A percentile compares a stretch with the other conserved stretches of the same genome.
Conservation (phyloP, 2,888 invertebrate genomes). For the Panzeria rudis region DNA sequence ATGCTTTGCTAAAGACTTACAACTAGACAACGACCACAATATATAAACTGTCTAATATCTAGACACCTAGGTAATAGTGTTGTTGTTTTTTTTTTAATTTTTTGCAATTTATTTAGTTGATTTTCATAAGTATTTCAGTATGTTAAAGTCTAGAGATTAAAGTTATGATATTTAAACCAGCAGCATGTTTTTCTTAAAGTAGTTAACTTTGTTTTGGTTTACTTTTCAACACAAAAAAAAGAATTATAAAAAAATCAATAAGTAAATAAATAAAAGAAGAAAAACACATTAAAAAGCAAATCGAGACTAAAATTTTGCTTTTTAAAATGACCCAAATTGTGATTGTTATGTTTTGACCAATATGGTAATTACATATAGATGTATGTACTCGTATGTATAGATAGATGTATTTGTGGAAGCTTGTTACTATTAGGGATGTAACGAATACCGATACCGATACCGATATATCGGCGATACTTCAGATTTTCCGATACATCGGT, state of each 20-base stretch:
- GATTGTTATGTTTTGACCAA: constrained; percentile 67
- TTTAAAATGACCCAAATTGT: constrained; percentile 67
- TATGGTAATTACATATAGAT: constrained; percentile 59
- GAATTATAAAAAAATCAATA: background rate
- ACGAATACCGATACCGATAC: too few species aligned
- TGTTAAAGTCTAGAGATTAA: constrained; percentile 33
- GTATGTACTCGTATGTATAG: background rate
- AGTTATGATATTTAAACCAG: constrained; percentile 33
- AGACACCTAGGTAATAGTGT: constrained; percentile 37
- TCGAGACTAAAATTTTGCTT: constrained; percentile 42
- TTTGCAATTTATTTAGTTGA: constrained; percentile 12
- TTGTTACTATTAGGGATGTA: too few species aligned
- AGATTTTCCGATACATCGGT: too few species aligned
- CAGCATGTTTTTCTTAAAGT: constrained; percentile 33
- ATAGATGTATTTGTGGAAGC: background rate
- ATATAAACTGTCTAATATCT: constrained; percentile 41
- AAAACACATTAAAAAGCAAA: constrained; percentile 22
- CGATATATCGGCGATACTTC: too few species aligned
- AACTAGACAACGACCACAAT: constrained; percentile 41
- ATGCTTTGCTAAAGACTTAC: constrained; percentile 3
- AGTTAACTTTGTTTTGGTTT: constrained; percentile 30
- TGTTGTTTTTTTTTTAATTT: constrained; percentile 17
- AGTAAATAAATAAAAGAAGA: background rate
- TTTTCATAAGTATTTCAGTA: constrained; percentile 22
- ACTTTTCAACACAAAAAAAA: constrained; percentile 4